Percentiles rank a stretch among this genome's conserved stretches.
Evolutionary conservation across 2,888 invertebrate species (phyloP).

Genomic region (Anaspis maculata): DNA sequence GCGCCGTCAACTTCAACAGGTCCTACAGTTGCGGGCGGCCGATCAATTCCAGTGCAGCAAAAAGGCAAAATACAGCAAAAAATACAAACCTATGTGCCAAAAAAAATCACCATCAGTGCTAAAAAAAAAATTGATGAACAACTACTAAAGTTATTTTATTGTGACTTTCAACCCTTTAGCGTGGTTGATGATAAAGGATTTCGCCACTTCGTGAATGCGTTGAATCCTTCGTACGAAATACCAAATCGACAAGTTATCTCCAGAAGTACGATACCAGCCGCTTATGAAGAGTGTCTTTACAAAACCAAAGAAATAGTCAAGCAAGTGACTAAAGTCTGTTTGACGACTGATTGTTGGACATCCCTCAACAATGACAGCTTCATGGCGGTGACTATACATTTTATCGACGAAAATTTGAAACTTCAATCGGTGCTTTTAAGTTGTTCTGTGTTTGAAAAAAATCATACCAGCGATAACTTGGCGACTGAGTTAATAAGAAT

Average conservation of each 20-base stretch:
- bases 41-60: neutral
- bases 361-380: conserved; percentile 25
- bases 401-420: conserved; percentile 1
- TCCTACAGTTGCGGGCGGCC: too few species aligned
- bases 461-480: conserved; percentile 20
- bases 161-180: conserved; percentile 12
- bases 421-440: conserved; percentile 17
- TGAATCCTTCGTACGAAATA: conserved; percentile 12
- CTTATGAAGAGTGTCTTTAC: conserved; percentile 5
- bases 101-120: neutral
- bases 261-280: conserved; percentile 5
- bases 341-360: conserved; percentile 29
- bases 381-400: conserved; percentile 25
- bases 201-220: conserved; percentile 8
- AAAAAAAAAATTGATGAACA: conserved; percentile 1
- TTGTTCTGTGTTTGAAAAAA: conserved; percentile 15
- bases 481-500: conserved; percentile 8
- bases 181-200: conserved; percentile 13
- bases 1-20: too few species aligned
- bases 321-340: conserved; percentile 11
- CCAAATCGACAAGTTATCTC: conserved; percentile 10
- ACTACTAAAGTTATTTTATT: conserved; percentile 4
- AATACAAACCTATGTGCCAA: neutral
- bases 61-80: neutral
- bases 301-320: conserved; percentile 15